Evolutionary conservation across 1,140 invertebrate genomes (phyloP), one percentile per base, ranked within the genome.

Genomic region (Monomorium pharaonis): DNA sequence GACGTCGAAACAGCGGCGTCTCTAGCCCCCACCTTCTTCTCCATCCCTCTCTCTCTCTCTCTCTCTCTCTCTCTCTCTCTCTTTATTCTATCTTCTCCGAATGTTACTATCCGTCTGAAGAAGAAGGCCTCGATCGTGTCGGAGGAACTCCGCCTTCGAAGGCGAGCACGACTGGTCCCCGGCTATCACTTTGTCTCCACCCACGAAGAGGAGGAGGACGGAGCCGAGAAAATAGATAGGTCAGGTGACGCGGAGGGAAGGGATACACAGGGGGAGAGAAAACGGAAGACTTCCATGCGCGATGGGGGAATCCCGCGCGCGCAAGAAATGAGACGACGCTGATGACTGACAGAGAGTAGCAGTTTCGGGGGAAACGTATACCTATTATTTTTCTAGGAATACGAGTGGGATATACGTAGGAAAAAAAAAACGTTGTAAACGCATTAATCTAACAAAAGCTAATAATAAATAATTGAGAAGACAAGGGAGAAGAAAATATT

Each of bases 141-240:
- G 12, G 12, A 74, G 51, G 70, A 24, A 56, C 47, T 9, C 67
- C 70, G 70, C 70, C 70, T 74, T 51, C 70, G 33, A 14, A 27
- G 70, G 30, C 70, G 70, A 56, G 33, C 21, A 56, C 42, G 70
- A 74, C 51, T 74, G 70, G 70, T 74, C 70, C 63, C 33, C 51
- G 30, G 30, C 51, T 74, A 56, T 74, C 70, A 74, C 51, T 74
- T 74, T 74, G 70, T 74, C 70, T 56, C 74, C 72, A 62, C 72
- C 51, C 14, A 47, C 30, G 51, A n/a, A 47, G 63, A 49, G 72
- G 69, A 44, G 69, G 69, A 51, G 42, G 42, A 62, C 7, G 49
- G 3, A 27, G 24, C 4, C 37, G 63, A 67, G 63, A 67, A 67
- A 67, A 67, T 67, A 86, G 54, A 86, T 24, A 30, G 42, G 62